Conservation (phyloP, 2,888 invertebrate species). For the Philopedon plagiatum region DNA sequence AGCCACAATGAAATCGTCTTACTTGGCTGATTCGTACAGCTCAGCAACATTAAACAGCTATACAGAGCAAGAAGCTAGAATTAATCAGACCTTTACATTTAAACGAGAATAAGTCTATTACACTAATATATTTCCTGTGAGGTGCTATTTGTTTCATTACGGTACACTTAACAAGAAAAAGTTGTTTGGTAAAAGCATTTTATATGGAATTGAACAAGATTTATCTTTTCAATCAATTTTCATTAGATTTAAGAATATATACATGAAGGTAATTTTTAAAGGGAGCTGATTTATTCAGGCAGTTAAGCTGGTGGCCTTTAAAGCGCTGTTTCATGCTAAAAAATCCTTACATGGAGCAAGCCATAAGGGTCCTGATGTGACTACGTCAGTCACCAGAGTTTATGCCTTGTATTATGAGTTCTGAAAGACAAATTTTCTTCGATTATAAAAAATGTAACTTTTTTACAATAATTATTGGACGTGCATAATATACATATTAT, state of each 20-base stretch:
- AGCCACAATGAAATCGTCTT: conserved; percentile 14
- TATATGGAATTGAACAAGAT: neutral
- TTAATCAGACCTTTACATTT: conserved; percentile 21
- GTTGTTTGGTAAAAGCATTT: conserved; percentile 33
- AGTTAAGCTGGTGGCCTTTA: too few relatives aligned
- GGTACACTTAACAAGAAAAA: conserved; percentile 34
- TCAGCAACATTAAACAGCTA: conserved; percentile 15
- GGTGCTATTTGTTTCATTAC: conserved; percentile 35
- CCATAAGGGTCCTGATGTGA: too few relatives aligned
- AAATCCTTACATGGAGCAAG: too few relatives aligned
- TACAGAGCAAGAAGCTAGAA: conserved; percentile 4
- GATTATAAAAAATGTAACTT: too few relatives aligned
- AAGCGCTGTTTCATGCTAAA: too few relatives aligned
- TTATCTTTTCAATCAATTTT: conserved; percentile 10
- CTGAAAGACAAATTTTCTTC: too few relatives aligned
- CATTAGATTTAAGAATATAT: conserved; percentile 4
- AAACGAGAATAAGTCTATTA: conserved; percentile 20
- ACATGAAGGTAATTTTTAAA: neutral
- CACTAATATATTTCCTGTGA: conserved; percentile 28
- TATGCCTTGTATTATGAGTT: too few relatives aligned
- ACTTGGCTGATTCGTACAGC: conserved; percentile 21
- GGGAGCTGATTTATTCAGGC: too few relatives aligned
- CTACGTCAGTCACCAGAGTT: too few relatives aligned
- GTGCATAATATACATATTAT: too few relatives aligned
- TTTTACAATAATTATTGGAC: too few relatives aligned